A percentile compares a stretch with the other conserved stretches of the same genome.
phyloP scores from a whole-genome alignment of 2,888 invertebrate genomes.

The Yponomeuta sedellus region DNA sequence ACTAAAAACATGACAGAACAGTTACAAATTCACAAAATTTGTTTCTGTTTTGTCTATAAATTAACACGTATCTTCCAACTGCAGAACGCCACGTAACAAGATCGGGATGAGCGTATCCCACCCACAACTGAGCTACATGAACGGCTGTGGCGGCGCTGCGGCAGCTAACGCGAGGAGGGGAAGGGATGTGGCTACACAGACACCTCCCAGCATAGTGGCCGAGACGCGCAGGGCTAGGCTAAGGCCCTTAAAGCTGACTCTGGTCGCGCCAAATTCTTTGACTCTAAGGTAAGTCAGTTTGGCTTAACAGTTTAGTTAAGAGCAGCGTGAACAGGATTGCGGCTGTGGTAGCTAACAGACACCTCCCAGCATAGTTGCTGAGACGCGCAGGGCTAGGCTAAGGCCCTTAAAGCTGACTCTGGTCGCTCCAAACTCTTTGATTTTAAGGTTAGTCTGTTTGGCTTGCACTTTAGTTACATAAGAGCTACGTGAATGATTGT shows the following conservation, averaged over 20 bases:
- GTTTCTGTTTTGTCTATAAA: no score
- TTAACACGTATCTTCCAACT: constrained; percentile 9
- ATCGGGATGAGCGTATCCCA: constrained; percentile 76
- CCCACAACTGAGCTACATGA: constrained; percentile 77
- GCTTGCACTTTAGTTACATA: no score
- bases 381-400: constrained; percentile 70
- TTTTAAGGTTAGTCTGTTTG: constrained; percentile 44
- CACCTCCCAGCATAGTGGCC: constrained; percentile 81
- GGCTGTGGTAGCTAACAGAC: constrained; percentile 69
- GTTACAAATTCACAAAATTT: no score
- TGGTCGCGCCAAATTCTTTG: constrained; percentile 59
- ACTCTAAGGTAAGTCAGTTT: constrained; percentile 47
- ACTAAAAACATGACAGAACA: no score
- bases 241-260: constrained; percentile 51
- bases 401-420: constrained; percentile 55
- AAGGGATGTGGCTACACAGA: constrained; percentile 83
- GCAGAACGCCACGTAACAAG: constrained; percentile 60
- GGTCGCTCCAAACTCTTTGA: constrained; percentile 57
- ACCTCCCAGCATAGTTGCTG: constrained; percentile 81
- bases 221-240: constrained; percentile 74
- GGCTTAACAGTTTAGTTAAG: background rate
- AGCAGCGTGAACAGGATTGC: constrained; percentile 78
- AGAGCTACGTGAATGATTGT: constrained; percentile 77
- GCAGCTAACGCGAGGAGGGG: constrained; percentile 44
- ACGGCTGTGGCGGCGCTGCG: constrained; percentile 60